A percentile compares a stretch with the other conserved stretches of the same genome.
These are phyloP conservation scores for Rhagophthalmus giganteus DNA, from an alignment of 2,888 invertebrate genomes.

Conservation along the genomic window DNA sequence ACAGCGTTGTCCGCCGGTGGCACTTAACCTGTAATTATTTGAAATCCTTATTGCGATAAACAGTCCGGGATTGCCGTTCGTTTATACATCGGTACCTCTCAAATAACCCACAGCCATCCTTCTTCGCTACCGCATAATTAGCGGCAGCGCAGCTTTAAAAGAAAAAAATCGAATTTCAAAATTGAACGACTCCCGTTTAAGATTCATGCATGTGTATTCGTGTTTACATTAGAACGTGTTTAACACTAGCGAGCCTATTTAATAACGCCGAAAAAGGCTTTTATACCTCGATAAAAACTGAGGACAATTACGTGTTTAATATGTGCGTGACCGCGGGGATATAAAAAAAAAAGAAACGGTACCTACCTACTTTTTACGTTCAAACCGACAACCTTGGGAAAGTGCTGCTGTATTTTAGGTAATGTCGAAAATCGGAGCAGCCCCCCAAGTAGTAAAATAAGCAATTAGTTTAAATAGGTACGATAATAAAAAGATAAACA, in stretches of 20 bases:
- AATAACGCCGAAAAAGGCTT: slow-evolving; percentile 11
- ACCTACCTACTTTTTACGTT: slow-evolving; percentile 15
- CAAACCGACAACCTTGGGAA: slow-evolving; percentile 12
- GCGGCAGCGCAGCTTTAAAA: not conserved
- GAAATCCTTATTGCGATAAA: not conserved
- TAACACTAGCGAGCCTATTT: slow-evolving; percentile 8
- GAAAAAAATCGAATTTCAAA: not conserved
- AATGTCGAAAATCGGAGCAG: not conserved
- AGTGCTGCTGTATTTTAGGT: slow-evolving; percentile 4
- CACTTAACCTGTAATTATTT: not conserved
- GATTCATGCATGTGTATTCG: slow-evolving; percentile 4
- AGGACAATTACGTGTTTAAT: slow-evolving; percentile 14
- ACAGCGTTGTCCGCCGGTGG: not conserved
- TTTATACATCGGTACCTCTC: too few species aligned
- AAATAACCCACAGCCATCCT: not conserved
- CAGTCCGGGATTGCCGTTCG: not conserved
- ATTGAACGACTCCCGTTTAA: slow-evolving; percentile 8
- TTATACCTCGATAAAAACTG: too few species aligned
- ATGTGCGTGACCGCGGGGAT: slow-evolving; percentile 19
- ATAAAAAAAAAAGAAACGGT: too few species aligned
- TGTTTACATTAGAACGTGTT: slow-evolving; percentile 16
- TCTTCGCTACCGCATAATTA: not conserved
- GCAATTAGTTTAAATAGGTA: not conserved
- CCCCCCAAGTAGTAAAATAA: not conserved
- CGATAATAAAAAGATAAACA: not conserved